A percentile compares a stretch with the other conserved stretches of the same genome.
Evolutionary conservation across 2,888 invertebrate genomes (phyloP).

Genomic region (Drosophila sordidapex): DNA sequence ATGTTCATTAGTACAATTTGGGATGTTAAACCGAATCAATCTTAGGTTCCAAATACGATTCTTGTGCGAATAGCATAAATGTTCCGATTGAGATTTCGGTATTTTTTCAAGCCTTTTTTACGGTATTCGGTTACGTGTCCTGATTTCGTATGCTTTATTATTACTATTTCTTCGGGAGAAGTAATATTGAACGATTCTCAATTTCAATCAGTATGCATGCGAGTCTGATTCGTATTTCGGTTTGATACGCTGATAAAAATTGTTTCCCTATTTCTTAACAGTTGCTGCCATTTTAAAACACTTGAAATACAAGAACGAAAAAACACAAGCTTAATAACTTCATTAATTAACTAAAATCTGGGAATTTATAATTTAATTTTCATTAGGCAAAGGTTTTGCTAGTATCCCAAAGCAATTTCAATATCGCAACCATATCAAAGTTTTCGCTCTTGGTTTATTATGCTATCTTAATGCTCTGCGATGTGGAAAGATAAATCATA

Average conservation of each 20-base stretch:
- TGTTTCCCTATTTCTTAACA: rapidly evolving
- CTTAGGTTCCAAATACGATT: neutral
- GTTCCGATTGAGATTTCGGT: neutral
- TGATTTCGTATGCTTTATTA: neutral
- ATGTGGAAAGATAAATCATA: neutral
- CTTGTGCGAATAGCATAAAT: neutral
- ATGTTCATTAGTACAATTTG: neutral
- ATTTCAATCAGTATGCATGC: neutral
- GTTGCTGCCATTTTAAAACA: too few species aligned
- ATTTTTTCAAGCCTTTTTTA: neutral
- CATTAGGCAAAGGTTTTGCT: neutral
- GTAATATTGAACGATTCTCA: neutral
- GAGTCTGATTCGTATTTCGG: neutral
- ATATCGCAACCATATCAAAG: neutral
- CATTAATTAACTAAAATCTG: neutral
- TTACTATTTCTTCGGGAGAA: neutral
- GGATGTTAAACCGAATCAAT: neutral
- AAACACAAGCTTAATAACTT: too few species aligned
- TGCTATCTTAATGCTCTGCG: neutral
- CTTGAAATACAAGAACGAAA: neutral
- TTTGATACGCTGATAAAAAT: neutral
- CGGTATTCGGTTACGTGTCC: neutral
- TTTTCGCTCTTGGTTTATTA: neutral
- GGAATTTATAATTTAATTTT: neutral
- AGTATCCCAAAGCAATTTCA: neutral